These are phyloP conservation scores for Epizoanthus ramosus DNA, from an alignment of 92 coral and sea anemone species.

Conservation along the genomic window DNA sequence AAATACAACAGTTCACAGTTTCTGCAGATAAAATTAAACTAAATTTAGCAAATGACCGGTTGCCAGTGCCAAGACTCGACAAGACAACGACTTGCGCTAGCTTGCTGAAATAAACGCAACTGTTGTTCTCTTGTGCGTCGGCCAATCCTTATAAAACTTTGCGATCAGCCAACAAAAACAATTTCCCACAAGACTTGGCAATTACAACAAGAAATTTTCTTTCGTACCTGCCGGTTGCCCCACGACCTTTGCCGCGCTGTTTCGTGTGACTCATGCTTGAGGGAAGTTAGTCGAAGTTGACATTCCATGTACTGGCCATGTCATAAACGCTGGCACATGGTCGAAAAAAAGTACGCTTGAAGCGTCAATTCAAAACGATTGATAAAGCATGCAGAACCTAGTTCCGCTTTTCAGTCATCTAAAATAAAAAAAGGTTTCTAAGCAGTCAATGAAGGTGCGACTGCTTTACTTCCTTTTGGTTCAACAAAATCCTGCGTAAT, in stretches of 20 bases:
- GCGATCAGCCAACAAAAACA: constrained; percentile 12
- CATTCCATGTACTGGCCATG: constrained; percentile 70
- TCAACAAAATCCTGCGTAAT: constrained; percentile 76
- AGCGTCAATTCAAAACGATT: constrained; percentile 30
- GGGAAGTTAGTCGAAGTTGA: constrained; percentile 72
- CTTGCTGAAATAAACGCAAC: constrained; percentile 1
- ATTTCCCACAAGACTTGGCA: constrained; percentile 19
- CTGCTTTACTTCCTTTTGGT: constrained; percentile 78
- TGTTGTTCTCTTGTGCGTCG: constrained; percentile 20
- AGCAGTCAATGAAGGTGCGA: constrained; percentile 58
- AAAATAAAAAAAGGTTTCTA: constrained; percentile 69
- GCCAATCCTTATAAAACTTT: constrained; percentile 23
- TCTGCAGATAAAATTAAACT: constrained; percentile 13
- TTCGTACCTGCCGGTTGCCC: constrained; percentile 72
- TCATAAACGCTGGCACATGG: constrained; percentile 38
- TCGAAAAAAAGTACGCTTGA: constrained; percentile 25
- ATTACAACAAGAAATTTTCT: not conserved
- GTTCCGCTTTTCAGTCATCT: constrained; percentile 62
- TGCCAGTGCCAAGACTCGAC: not conserved
- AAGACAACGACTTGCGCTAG: constrained; percentile 28
- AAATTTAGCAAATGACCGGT: constrained; percentile 42
- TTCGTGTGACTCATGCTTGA: constrained; percentile 75
- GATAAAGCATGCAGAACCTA: constrained; percentile 53
- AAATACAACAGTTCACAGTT: constrained; percentile 2
- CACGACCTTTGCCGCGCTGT: constrained; percentile 79